Evolutionary conservation across 1,140 invertebrate genomes (phyloP).

Genomic region (Matsumurasca onukii): DNA sequence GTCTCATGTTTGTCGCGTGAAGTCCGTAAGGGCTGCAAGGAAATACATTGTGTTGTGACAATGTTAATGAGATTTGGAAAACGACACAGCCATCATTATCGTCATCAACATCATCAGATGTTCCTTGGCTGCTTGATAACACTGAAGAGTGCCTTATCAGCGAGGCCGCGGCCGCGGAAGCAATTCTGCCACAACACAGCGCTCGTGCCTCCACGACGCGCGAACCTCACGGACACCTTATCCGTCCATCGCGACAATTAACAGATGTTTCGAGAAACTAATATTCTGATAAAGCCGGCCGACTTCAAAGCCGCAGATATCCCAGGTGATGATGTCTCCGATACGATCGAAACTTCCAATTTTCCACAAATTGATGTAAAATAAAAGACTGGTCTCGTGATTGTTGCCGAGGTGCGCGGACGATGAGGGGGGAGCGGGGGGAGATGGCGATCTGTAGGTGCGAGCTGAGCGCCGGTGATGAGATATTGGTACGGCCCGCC

Average conservation of each 20-base stretch:
- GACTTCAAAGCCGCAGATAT: slow-evolving; percentile 12
- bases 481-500: slow-evolving; percentile 25
- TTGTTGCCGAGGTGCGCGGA: not conserved
- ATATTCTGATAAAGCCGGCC: slow-evolving; percentile 21
- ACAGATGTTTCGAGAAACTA: slow-evolving; percentile 24
- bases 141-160: too few relatives aligned
- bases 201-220: not conserved
- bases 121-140: too few relatives aligned
- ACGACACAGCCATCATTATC: too few relatives aligned
- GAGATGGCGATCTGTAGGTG: not conserved
- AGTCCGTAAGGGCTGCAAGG: too few relatives aligned
- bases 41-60: too few relatives aligned
- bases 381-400: not conserved
- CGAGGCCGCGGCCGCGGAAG: too few relatives aligned
- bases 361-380: slow-evolving; percentile 26
- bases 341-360: not conserved
- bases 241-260: slow-evolving; percentile 15
- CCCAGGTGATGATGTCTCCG: not conserved
- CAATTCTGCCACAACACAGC: too few relatives aligned
- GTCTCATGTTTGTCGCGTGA: too few relatives aligned
- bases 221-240: not conserved
- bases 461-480: slow-evolving; percentile 9
- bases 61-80: too few relatives aligned
- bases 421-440: not conserved
- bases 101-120: too few relatives aligned